Evolutionary conservation across 2,113 vertebrate genomes (phyloP).

Genomic region (Microtus pennsylvanicus): DNA sequence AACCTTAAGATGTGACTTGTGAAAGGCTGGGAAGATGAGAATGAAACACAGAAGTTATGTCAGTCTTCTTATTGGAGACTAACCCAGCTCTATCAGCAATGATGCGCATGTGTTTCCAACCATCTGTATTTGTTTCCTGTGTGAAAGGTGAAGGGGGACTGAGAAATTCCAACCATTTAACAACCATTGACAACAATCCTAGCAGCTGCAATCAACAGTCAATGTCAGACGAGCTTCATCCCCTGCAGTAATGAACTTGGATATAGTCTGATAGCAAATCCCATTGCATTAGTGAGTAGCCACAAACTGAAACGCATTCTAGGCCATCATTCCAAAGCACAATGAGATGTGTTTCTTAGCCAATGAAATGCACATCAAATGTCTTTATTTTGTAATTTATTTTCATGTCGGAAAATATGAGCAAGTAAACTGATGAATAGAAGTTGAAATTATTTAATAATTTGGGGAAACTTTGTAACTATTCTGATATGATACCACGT

Average conservation of each 20-base stretch:
- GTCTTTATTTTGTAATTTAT: constrained; percentile 2
- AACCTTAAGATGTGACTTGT: background rate
- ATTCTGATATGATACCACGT: background rate
- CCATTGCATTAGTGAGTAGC: background rate
- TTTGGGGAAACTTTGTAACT: background rate
- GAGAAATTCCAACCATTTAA: constrained; percentile 16
- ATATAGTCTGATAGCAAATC: background rate
- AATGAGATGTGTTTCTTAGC: background rate
- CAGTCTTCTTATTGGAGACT: background rate
- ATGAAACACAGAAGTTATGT: background rate
- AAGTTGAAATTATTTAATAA: background rate
- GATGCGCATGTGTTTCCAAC: background rate
- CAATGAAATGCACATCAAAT: background rate
- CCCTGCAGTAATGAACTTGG: constrained; percentile 9
- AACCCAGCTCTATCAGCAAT: background rate
- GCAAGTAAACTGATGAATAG: background rate
- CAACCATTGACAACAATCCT: background rate
- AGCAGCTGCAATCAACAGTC: constrained; percentile 48
- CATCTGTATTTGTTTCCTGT: background rate
- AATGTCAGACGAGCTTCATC: background rate
- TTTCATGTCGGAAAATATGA: constrained; percentile 15
- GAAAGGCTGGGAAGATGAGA: background rate
- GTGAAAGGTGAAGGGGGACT: background rate
- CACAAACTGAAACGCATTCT: constrained; percentile 21
- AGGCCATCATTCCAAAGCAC: constrained; percentile 28